Percentiles rank a stretch among this genome's conserved stretches.
phyloP scores from a whole-genome alignment of 2,888 invertebrate genomes.

The Cryptocephalus primarius region DNA sequence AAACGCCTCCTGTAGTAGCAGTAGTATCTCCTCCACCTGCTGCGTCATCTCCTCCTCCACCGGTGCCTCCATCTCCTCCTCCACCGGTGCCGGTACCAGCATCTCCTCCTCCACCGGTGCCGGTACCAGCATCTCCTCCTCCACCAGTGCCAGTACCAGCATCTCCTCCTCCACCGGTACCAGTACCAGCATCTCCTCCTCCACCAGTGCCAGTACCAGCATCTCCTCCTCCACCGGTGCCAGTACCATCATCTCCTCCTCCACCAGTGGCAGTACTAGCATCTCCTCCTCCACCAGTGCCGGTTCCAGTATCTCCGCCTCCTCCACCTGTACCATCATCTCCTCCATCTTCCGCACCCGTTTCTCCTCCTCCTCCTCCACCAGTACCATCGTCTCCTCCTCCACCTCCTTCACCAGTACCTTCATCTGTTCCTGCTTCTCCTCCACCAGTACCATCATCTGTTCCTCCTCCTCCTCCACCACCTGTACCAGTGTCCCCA shows the following conservation, averaged over 20 bases:
- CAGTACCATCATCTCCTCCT: conserved; percentile 1
- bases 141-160: conserved; percentile 6
- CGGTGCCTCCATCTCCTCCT: conserved; percentile 5
- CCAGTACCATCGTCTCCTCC: conserved; percentile 1
- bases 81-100: conserved; percentile 4
- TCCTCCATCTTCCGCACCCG: conserved; percentile 9
- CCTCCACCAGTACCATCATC: conserved; percentile 8
- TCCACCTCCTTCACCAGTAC: conserved; percentile 5
- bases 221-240: conserved; percentile 8
- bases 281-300: conserved; percentile 8
- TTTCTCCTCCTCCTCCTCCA: conserved; percentile 7
- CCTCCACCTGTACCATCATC: conserved; percentile 7
- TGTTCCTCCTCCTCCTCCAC: conserved; percentile 25
- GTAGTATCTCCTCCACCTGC: conserved; percentile 5
- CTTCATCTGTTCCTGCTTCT: conserved; percentile 7
- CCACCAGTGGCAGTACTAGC: conserved; percentile 10
- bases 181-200: conserved; percentile 10
- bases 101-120: conserved; percentile 7
- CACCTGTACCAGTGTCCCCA: conserved; percentile 11
- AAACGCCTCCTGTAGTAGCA: conserved; percentile 4
- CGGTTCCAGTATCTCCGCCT: conserved; percentile 7
- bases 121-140: conserved; percentile 9
- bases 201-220: conserved; percentile 14
- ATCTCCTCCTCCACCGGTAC: conserved; percentile 4
- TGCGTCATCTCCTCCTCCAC: conserved; percentile 2